These are phyloP conservation scores for Pampus argenteus DNA, from an alignment of 2,797 vertebrate genomes.

Conservation along the genomic window DNA sequence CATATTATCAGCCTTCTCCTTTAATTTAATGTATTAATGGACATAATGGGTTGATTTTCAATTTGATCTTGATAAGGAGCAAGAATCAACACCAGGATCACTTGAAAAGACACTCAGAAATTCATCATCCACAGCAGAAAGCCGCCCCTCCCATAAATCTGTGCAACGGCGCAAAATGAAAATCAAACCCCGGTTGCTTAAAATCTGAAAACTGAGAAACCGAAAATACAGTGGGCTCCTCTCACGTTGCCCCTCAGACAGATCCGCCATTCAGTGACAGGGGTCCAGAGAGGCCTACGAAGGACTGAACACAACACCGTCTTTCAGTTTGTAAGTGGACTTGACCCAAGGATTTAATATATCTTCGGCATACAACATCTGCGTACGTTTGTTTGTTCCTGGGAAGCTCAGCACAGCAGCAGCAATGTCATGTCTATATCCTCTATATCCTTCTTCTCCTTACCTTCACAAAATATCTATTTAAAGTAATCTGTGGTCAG, in stretches of 20 bases:
- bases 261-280: slow-evolving; percentile 34
- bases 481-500: slow-evolving; percentile 35
- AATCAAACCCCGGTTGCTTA: slow-evolving; percentile 33
- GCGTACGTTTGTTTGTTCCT: slow-evolving; percentile 25
- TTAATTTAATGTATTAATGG: slow-evolving; percentile 9
- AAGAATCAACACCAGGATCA: slow-evolving; percentile 3
- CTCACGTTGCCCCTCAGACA: slow-evolving; percentile 17
- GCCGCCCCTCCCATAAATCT: slow-evolving; percentile 13
- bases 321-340: slow-evolving; percentile 48
- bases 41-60: slow-evolving; percentile 37
- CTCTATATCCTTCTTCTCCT: slow-evolving; percentile 16
- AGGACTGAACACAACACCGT: slow-evolving; percentile 35
- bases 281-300: slow-evolving; percentile 4
- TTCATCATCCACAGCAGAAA: slow-evolving; percentile 11
- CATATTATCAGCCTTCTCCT: slow-evolving; percentile 2
- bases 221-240: slow-evolving; percentile 28
- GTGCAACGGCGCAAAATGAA: slow-evolving; percentile 51
- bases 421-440: slow-evolving; percentile 44
- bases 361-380: slow-evolving; percentile 18
- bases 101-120: slow-evolving; percentile 53
- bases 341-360: slow-evolving; percentile 19
- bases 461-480: slow-evolving; percentile 29
- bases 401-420: slow-evolving; percentile 54
- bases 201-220: slow-evolving; percentile 8
- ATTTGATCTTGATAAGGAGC: slow-evolving; percentile 24